These are phyloP conservation scores for Luperina testacea DNA, from an alignment of 2,888 invertebrate genomes.

Conservation along the genomic window DNA sequence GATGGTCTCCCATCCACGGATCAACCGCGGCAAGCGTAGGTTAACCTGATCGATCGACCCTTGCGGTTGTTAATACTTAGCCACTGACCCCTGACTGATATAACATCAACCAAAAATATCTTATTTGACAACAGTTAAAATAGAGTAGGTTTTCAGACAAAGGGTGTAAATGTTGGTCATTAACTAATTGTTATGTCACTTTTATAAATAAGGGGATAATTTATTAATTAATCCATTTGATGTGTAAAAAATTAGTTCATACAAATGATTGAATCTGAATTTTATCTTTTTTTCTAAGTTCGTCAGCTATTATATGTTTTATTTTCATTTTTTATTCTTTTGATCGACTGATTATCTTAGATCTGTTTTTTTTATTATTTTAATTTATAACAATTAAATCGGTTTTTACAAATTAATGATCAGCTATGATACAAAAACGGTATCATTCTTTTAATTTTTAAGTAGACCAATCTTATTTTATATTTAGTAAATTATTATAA, in stretches of 20 bases:
- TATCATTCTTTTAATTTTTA: constrained; percentile 56
- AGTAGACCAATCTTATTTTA: constrained; percentile 66
- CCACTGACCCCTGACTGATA: neutral
- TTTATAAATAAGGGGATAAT: constrained; percentile 13
- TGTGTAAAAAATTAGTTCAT: neutral
- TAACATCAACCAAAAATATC: neutral
- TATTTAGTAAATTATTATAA: constrained; percentile 34
- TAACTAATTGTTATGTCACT: neutral
- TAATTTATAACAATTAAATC: constrained; percentile 12
- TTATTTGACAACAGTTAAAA: neutral
- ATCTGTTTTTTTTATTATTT: constrained; percentile 58
- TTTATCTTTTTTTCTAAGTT: neutral
- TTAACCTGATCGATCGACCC: neutral
- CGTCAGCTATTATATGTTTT: constrained; percentile 7
- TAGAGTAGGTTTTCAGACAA: neutral
- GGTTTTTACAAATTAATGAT: constrained; percentile 9
- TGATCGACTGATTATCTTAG: constrained; percentile 66
- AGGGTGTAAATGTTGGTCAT: neutral
- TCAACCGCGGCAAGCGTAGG: too few species aligned
- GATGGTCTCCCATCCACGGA: too few species aligned
- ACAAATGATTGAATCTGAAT: neutral
- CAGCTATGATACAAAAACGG: constrained; percentile 2
- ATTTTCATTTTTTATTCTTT: constrained; percentile 38
- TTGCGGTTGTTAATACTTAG: neutral
- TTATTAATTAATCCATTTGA: constrained; percentile 6